A percentile compares a stretch with the other conserved stretches of the same genome.
phyloP scores from a whole-genome alignment of 2,797 vertebrate species.

The Epinephelus awoara region DNA sequence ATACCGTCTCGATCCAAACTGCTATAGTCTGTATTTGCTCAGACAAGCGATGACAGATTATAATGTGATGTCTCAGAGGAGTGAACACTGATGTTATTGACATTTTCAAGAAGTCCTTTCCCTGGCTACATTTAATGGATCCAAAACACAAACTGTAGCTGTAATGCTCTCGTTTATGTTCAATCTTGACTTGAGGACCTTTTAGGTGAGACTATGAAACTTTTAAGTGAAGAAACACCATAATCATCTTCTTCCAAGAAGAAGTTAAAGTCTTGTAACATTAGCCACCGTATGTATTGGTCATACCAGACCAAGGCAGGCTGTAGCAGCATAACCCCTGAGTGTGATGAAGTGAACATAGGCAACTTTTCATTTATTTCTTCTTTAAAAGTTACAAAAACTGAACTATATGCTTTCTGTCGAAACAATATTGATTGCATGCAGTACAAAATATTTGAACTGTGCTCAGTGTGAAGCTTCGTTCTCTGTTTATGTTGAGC shows the following conservation, averaged over 20 bases:
- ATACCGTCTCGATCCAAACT: not conserved
- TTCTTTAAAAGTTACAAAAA: not conserved
- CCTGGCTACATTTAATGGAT: not conserved
- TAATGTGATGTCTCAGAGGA: not conserved
- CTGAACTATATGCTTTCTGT: not conserved
- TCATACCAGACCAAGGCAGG: no score
- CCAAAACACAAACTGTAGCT: not conserved
- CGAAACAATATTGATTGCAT: not conserved
- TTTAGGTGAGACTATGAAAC: not conserved
- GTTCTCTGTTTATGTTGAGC: constrained; percentile 1
- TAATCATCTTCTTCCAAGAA: not conserved
- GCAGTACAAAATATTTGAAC: not conserved
- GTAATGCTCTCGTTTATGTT: not conserved
- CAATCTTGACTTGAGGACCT: not conserved
- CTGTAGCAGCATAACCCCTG: no score
- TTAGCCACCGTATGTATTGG: no score
- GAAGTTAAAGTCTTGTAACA: no score
- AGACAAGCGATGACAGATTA: not conserved
- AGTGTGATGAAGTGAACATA: not conserved
- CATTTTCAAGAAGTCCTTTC: constrained; percentile 11
- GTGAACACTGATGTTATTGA: constrained; percentile 4
- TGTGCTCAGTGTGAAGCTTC: constrained; percentile 3
- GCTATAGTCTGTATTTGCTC: not conserved
- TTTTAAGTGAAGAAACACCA: not conserved
- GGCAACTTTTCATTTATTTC: not conserved